Evolutionary conservation across 1,140 invertebrate genomes (phyloP).

Genomic region (Lethrus apterus): DNA sequence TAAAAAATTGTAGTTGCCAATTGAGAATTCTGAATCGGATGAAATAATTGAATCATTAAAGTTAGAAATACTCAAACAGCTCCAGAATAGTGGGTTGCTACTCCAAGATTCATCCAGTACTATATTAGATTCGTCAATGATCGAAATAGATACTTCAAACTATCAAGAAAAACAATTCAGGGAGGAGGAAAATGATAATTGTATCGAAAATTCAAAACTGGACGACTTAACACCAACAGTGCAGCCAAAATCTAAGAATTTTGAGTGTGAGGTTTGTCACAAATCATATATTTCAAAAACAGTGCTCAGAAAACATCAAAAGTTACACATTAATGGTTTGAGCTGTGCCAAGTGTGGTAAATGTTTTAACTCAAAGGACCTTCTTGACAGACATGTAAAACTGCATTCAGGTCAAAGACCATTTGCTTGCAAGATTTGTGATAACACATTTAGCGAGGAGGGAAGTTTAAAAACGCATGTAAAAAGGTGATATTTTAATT

Average conservation of each 20-base stretch:
- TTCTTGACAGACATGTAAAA: conserved; percentile 64
- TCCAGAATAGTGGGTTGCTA: conserved; percentile 5
- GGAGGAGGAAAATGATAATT: background rate
- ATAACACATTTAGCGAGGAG: conserved; percentile 38
- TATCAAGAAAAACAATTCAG: background rate
- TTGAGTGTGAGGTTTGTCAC: conserved; percentile 34
- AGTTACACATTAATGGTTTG: conserved; percentile 26
- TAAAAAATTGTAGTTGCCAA: background rate
- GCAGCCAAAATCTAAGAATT: conserved; percentile 12
- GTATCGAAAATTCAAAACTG: background rate
- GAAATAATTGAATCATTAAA: background rate
- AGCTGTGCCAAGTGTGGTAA: conserved; percentile 49
- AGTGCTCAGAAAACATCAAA: conserved; percentile 31
- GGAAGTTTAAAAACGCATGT: conserved; percentile 32
- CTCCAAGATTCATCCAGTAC: conserved; percentile 2
- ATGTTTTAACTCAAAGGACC: conserved; percentile 44
- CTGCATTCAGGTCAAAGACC: conserved; percentile 64
- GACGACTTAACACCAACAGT: background rate
- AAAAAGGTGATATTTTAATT: conserved; percentile 28
- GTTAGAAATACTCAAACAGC: conserved; percentile 10
- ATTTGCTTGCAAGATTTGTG: conserved; percentile 50
- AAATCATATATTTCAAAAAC: conserved; percentile 33
- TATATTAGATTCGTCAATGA: background rate
- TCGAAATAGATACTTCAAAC: conserved; percentile 4
- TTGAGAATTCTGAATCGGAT: background rate